Base-by-base conservation (phyloP, 23 tunicate genomes). In the Halocynthia roretzi region DNA sequence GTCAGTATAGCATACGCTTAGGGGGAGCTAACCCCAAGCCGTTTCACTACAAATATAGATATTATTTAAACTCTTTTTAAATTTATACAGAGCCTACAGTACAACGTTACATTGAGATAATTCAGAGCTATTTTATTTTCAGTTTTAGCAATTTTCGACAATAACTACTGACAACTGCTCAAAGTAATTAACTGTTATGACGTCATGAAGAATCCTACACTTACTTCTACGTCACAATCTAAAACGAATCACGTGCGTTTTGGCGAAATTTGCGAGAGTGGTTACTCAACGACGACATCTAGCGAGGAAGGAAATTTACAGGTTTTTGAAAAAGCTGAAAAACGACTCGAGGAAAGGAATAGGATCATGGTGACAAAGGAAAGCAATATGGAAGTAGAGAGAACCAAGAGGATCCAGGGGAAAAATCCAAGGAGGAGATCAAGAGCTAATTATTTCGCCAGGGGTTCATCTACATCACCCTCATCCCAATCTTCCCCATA, bases 241-340 rank as follows among this genome's bases (percentile, higher is more conserved):
- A 75, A 65, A n/a, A 53, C 6, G 51, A 57, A 52, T 20, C 61
- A 69, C 53, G 82, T 84, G 31, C 71, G 71, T 73, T 88, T 83
- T 61, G 64, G 67, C 58, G 95, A 88, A 72, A 76, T 53, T n/a
- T 80, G 78, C 9, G 97, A 91, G 55, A 91, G 97, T 76, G 97
- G 97, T 22, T 91, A 91, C 83, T 91, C 97, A 10, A 91, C 97
- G 40, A 85, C 90, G 21, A 85, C 97, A 11, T 81, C 90, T 40
- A 81, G 84, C 67, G 90, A 85, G 77, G 97, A 91, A 60, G 89
- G 83, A 21, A 83, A 74, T 15, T 56, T 74, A 54, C 78, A 74
- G 31, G 78, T 62, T 10, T 74, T 74, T 74, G 78, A 74, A n/a
- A n/a, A n/a, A 56, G 56, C 60, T 54, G 78, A 74, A 14, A 21